Evolutionary conservation across 2,888 invertebrate genomes (phyloP).

Genomic region (Calliopum simillimum): DNA sequence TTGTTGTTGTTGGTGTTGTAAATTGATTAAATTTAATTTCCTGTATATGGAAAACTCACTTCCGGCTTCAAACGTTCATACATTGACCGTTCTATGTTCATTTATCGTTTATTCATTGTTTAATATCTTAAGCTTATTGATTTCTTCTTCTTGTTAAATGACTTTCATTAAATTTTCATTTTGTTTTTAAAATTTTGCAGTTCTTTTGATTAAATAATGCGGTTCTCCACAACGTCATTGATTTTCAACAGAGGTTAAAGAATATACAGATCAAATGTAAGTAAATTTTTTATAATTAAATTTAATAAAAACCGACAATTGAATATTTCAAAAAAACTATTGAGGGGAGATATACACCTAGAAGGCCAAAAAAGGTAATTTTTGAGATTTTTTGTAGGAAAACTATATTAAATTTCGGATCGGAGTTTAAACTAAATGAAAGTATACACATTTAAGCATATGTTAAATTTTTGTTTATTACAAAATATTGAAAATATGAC

Average conservation of each 20-base stretch:
- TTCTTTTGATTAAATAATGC: slow-evolving; percentile 26
- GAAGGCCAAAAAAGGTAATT: no score
- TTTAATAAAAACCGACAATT: no score
- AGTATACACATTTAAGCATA: no score
- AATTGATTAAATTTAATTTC: slow-evolving; percentile 33
- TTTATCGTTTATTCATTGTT: slow-evolving; percentile 22
- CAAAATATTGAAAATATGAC: no score
- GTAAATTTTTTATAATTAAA: no score
- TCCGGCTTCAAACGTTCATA: background rate
- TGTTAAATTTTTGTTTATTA: no score
- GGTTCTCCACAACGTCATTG: background rate
- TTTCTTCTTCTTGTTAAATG: background rate
- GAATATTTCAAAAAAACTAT: no score
- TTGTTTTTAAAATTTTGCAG: background rate
- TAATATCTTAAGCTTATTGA: slow-evolving; percentile 21
- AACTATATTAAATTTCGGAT: no score
- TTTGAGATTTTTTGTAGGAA: no score
- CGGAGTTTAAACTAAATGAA: no score
- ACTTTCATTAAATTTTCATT: slow-evolving; percentile 4
- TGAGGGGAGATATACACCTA: no score
- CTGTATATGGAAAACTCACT: slow-evolving; percentile 23
- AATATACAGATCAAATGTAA: no score
- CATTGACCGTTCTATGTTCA: background rate
- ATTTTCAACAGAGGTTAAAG: background rate
- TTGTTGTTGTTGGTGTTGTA: slow-evolving; percentile 13